Percentiles rank a stretch among this genome's conserved stretches.
Evolutionary conservation across 2,113 vertebrate genomes (phyloP).

Genomic region (Genyomyrus donnyi): DNA sequence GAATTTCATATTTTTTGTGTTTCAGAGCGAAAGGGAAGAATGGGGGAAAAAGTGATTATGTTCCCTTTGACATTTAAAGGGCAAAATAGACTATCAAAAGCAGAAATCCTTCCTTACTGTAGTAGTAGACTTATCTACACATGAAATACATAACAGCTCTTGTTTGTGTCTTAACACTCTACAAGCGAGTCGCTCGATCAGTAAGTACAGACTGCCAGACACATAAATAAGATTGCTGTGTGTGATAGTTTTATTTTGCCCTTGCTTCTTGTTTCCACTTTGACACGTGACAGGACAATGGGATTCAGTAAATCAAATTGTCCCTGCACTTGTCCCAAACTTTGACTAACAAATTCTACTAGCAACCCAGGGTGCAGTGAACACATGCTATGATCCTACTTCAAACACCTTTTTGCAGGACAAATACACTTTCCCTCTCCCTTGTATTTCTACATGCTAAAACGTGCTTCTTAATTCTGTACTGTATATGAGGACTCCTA

Average conservation of each 20-base stretch:
- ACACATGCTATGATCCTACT: neutral
- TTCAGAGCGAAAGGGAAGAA: neutral
- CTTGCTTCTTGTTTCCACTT: slow-evolving; percentile 1
- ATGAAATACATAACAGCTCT: neutral
- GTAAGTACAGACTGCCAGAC: neutral
- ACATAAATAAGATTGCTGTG: neutral
- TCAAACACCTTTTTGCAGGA: neutral
- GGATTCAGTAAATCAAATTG: neutral
- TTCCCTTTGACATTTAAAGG: slow-evolving; percentile 18
- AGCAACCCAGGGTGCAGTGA: neutral
- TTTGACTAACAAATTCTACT: neutral
- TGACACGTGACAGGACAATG: slow-evolving; percentile 6
- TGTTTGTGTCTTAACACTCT: neutral
- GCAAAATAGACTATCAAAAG: neutral
- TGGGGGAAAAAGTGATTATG: neutral
- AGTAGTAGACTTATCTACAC: slow-evolving; percentile 4
- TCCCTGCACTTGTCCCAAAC: neutral
- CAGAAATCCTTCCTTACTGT: neutral
- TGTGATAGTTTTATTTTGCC: neutral
- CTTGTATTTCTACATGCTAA: neutral
- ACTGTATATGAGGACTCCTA: slow-evolving; percentile 21
- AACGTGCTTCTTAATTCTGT: slow-evolving; percentile 22
- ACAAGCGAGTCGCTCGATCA: neutral
- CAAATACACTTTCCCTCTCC: neutral
- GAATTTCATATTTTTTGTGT: neutral